phyloP scores from a whole-genome alignment of 2,113 vertebrate species.

The Platysternon megacephalum region DNA sequence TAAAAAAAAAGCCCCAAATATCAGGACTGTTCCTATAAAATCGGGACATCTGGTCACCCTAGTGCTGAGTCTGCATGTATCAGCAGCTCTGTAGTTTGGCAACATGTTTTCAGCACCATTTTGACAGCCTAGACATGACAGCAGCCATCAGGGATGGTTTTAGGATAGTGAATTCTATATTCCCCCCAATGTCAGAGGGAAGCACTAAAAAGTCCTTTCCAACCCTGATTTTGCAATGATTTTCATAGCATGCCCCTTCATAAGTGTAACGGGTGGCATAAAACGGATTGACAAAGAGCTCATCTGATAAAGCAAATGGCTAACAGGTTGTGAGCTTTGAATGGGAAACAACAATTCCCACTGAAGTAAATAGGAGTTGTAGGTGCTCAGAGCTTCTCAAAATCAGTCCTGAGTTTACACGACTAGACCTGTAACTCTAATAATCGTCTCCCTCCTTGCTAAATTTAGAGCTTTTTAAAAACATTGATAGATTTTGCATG shows the following conservation, averaged over 20 bases:
- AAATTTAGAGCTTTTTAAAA: background rate
- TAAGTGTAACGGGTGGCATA: background rate
- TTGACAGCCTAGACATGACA: accelerated
- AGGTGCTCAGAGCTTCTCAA: background rate
- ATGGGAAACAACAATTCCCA: background rate
- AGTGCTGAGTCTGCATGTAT: background rate
- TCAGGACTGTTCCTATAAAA: no score
- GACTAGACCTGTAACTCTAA: background rate
- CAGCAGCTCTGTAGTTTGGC: background rate
- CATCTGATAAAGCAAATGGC: background rate
- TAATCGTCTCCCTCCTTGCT: background rate
- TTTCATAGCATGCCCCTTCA: accelerated
- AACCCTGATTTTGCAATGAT: background rate
- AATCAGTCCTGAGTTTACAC: background rate
- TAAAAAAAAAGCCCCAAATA: no score
- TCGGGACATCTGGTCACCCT: no score
- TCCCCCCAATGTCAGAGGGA: background rate
- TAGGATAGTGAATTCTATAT: background rate
- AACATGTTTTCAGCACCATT: background rate
- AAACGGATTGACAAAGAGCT: background rate
- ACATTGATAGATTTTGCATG: accelerated
- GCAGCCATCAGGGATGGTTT: background rate
- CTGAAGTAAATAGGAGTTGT: accelerated
- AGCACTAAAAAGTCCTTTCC: background rate
- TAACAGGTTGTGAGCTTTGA: accelerated